Evolutionary conservation across 2,888 invertebrate species (phyloP), one percentile per base, ranked within the genome.

Genomic region (Gasteruption jaculator): DNA sequence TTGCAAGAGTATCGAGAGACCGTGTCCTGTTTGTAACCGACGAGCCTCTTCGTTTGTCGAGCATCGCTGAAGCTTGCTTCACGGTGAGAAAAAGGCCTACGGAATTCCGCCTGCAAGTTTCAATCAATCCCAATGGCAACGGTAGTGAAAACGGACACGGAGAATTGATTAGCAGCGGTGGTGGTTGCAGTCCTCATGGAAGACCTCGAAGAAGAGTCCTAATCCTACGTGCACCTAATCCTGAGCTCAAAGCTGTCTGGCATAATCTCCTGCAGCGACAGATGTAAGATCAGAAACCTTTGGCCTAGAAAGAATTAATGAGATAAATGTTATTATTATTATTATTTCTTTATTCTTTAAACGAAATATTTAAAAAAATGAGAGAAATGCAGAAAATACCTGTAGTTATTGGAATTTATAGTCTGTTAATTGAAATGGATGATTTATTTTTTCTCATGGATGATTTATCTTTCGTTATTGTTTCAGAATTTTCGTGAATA

Each of bases 211-310:
- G 83, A 54, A 77, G 85, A 54, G 83, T 86, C 14, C 73, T 91
- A 10, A 80, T 86, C 2, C 71, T 91, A 10, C 75, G 90, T 36
- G 89, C 91, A 2, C 90, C 91, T 1, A 88, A 85, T 1, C 77
- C 85, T 43, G 91, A 91, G 66, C 72, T 90, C 25, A 91, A 91
- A 66, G 90, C 91, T 24, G 89, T 91, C 6, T 91, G 91, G 91
- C 90, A 91, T 72, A 91, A 89, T 71, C 76, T 91, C 41, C 76
- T 91, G 16, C 88, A 90, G 61, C 76, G 90, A 49, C 91, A 91
- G 74, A 88, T 91, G 90, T 90, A 72, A 82, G 83, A n/a, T n/a
- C n/a, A n/a, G n/a, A n/a, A n/a, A n/a, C n/a, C n/a, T n/a, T n/a
- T n/a, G n/a, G n/a, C n/a, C n/a, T n/a, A n/a, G n/a, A n/a, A n/a